Conservation (phyloP, 2,797 vertebrate genomes). For the Heteromormyrus szaboi region DNA sequence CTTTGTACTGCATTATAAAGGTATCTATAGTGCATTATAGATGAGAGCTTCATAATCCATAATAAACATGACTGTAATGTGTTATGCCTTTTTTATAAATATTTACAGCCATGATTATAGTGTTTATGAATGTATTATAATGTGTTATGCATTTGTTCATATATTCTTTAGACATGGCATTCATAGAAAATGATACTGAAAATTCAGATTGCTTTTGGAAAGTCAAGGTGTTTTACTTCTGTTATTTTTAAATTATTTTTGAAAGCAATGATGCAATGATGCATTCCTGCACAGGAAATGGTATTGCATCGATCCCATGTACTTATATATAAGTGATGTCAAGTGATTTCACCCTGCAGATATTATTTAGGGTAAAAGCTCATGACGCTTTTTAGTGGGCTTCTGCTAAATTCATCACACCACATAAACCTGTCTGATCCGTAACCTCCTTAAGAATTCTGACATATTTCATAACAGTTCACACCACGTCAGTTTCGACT, state of each 20-base stretch:
- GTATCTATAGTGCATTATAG: not conserved
- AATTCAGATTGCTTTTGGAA: not conserved
- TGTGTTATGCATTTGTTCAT: not conserved
- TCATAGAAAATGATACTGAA: not conserved
- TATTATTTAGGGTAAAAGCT: not conserved
- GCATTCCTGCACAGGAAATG: not conserved
- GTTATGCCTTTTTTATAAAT: not conserved
- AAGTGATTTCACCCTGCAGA: not conserved
- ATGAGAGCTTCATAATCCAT: not conserved
- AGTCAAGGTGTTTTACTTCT: not conserved
- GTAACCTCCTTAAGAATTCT: not conserved
- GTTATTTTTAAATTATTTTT: not conserved
- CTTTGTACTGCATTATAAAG: not conserved
- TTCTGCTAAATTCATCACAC: not conserved
- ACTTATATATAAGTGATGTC: not conserved
- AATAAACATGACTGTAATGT: not conserved
- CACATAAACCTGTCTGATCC: not conserved
- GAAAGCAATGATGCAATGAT: not conserved
- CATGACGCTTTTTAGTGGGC: not conserved
- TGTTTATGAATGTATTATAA: not conserved
- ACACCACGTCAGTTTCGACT: not conserved
- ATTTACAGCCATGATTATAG: not conserved
- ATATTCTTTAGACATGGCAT: not conserved
- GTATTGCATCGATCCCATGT: not conserved
- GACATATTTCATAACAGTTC: conserved; percentile 29